These are phyloP conservation scores for Neoseiulus cucumeris DNA, from an alignment of 1,140 invertebrate species.

Conservation along the genomic window DNA sequence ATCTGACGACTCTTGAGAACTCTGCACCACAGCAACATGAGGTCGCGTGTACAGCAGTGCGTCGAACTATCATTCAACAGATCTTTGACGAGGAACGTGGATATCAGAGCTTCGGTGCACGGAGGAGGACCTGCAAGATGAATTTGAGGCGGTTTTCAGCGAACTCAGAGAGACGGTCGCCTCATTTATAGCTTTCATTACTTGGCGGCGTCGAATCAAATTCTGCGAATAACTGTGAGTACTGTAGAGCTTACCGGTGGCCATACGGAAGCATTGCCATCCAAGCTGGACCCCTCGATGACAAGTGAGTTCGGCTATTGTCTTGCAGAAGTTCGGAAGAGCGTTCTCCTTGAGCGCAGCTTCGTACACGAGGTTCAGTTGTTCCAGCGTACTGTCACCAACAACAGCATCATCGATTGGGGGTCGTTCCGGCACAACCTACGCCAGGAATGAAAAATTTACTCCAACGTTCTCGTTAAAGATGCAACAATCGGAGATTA, in stretches of 20 bases:
- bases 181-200: too few species aligned
- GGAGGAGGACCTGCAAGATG: neutral
- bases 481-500: neutral
- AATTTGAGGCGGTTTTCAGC: too few species aligned
- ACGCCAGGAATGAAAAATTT: neutral
- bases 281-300: slow-evolving; percentile 1
- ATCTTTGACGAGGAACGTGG: slow-evolving; percentile 4
- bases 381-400: neutral
- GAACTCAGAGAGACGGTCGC: too few species aligned
- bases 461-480: neutral
- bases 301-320: neutral
- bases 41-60: slow-evolving; percentile 7
- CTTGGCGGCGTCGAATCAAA: too few species aligned
- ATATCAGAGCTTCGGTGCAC: neutral
- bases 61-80: neutral
- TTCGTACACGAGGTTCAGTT: neutral
- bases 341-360: neutral
- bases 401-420: neutral
- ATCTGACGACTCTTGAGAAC: neutral
- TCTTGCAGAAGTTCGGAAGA: slow-evolving; percentile 1
- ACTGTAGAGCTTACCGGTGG: neutral
- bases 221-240: too few species aligned
- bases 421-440: slow-evolving; percentile 6
- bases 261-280: neutral
- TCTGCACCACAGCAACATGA: neutral